Evolutionary conservation across 2,888 invertebrate genomes (phyloP).

Genomic region (Ochropleura plecta): DNA sequence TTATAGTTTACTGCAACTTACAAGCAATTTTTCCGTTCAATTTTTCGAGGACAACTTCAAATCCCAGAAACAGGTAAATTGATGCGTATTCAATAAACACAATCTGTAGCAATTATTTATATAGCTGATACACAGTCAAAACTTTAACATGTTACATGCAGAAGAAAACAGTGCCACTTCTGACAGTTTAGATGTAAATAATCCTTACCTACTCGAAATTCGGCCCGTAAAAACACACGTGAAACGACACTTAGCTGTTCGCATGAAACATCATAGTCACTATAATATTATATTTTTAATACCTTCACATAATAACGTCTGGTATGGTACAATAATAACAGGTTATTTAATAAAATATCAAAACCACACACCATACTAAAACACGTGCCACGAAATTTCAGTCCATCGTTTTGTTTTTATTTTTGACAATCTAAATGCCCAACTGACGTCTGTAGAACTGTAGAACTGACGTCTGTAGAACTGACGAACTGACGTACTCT

Average conservation of each 20-base stretch:
- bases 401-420: constrained; percentile 25
- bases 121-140: background rate
- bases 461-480: too few relatives aligned
- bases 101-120: background rate
- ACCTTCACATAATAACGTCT: background rate
- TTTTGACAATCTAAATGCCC: background rate
- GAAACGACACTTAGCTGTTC: constrained; percentile 1
- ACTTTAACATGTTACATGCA: background rate
- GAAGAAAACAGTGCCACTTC: background rate
- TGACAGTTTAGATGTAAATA: constrained; percentile 1
- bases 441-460: too few relatives aligned
- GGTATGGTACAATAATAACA: background rate
- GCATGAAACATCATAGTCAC: background rate
- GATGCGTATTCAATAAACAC: background rate
- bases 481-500: background rate
- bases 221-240: background rate
- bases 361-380: background rate
- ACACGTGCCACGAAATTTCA: constrained; percentile 10
- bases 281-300: background rate
- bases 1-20: background rate
- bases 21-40: background rate
- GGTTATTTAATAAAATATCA: background rate
- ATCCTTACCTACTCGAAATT: background rate
- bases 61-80: background rate
- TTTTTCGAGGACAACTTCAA: background rate